Percentiles rank a stretch among this genome's conserved stretches.
Evolutionary conservation across 2,113 vertebrate genomes (phyloP).

Genomic region (Hyperoodon ampullatus): DNA sequence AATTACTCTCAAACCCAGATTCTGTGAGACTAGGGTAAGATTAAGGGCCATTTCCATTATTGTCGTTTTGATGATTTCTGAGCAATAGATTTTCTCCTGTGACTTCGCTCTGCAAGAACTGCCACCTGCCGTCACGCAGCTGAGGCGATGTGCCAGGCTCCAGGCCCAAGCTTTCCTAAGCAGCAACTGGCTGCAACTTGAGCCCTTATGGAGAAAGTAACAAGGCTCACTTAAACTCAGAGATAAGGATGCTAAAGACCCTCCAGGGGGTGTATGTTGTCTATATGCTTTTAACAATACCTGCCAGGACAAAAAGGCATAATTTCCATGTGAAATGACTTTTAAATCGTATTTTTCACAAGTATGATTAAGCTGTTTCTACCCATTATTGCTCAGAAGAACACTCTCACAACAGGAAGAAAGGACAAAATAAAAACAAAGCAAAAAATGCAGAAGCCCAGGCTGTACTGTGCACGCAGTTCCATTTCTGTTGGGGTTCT

Average conservation of each 20-base stretch:
- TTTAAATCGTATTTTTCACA: neutral
- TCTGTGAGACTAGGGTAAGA: neutral
- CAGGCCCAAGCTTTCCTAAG: neutral
- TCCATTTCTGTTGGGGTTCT: neutral
- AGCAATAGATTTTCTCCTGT: neutral
- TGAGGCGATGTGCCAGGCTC: neutral
- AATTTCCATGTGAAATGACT: constrained; percentile 12
- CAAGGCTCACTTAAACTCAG: neutral
- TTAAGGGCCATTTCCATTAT: neutral
- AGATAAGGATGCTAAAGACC: neutral
- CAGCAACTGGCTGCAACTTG: neutral
- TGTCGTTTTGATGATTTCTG: neutral
- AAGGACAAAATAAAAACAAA: neutral
- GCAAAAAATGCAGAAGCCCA: neutral
- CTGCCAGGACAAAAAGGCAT: neutral
- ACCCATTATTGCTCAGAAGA: neutral
- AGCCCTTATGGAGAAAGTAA: neutral
- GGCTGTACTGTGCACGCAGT: accelerated
- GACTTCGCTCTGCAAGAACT: neutral
- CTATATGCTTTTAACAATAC: neutral
- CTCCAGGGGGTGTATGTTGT: neutral
- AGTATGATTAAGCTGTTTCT: neutral
- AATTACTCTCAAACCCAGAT: neutral
- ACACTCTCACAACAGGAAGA: neutral
- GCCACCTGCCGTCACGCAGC: neutral